Evolutionary conservation across 2,888 invertebrate species (phyloP).

Genomic region (Noctua janthe): DNA sequence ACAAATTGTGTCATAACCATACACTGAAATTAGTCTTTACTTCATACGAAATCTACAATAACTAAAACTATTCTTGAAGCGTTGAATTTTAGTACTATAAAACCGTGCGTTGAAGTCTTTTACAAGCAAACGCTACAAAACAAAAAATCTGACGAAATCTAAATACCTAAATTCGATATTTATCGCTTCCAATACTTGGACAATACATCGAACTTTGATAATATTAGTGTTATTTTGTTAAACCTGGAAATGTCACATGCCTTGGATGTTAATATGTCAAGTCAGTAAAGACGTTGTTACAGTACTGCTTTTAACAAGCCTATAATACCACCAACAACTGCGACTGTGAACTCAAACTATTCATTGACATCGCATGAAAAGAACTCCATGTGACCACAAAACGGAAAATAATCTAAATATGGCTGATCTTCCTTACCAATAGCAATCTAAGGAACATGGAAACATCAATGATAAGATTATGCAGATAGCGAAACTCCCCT

Average conservation of each 20-base stretch:
- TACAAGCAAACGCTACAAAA: constrained; percentile 68
- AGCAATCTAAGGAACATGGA: neutral
- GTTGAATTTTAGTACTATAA: constrained; percentile 8
- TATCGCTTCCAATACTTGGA: neutral
- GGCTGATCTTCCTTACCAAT: too few relatives aligned
- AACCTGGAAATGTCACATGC: neutral
- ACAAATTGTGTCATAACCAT: neutral
- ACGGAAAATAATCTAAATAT: neutral
- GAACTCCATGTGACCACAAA: neutral
- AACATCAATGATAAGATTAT: neutral
- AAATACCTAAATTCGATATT: constrained; percentile 7
- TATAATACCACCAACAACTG: neutral
- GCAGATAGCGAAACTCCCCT: neutral
- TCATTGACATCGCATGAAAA: neutral
- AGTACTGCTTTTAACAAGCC: neutral
- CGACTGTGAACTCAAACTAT: neutral
- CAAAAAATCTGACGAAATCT: constrained; percentile 37
- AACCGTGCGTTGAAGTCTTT: constrained; percentile 88
- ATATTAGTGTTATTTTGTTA: constrained; percentile 9
- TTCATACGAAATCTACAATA: constrained; percentile 1
- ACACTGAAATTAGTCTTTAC: neutral
- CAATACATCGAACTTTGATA: neutral
- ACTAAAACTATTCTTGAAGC: constrained; percentile 9
- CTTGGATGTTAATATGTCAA: neutral
- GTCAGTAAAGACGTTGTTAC: neutral